A percentile compares a stretch with the other conserved stretches of the same genome.
Conservation (phyloP, 2,797 vertebrate genomes). For the Yasuhikotakia modesta region DNA sequence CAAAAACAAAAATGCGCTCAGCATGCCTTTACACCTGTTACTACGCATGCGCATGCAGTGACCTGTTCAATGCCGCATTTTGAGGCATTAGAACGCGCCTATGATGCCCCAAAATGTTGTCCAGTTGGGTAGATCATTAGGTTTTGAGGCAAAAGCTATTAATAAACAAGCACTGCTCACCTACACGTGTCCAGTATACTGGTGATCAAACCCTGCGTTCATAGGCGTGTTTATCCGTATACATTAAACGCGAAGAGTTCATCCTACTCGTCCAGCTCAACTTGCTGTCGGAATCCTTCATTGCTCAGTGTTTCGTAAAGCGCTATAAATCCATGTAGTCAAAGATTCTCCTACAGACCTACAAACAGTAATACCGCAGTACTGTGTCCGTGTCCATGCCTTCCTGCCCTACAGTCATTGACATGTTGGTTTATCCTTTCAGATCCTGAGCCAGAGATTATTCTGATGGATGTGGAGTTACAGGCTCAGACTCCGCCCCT, state of each 20-base stretch:
- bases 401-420: slow-evolving; percentile 7
- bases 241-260: slow-evolving; percentile 16
- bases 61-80: slow-evolving; percentile 53
- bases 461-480: slow-evolving; percentile 74
- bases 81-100: slow-evolving; percentile 23
- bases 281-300: slow-evolving; percentile 14
- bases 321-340: slow-evolving; percentile 20
- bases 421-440: slow-evolving; percentile 36
- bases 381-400: background rate
- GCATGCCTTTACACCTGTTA: slow-evolving; percentile 50
- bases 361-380: slow-evolving; percentile 16
- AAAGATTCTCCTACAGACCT: slow-evolving; percentile 25
- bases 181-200: slow-evolving; percentile 9
- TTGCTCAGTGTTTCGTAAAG: slow-evolving; percentile 20
- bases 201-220: slow-evolving; percentile 5
- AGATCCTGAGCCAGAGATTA: slow-evolving; percentile 66
- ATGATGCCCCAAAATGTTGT: slow-evolving; percentile 16
- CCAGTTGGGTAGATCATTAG: background rate
- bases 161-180: slow-evolving; percentile 17
- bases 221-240: slow-evolving; percentile 1
- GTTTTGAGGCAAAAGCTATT: background rate
- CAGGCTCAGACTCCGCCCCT: slow-evolving; percentile 79
- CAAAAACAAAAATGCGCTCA: slow-evolving; percentile 29
- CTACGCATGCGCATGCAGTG: slow-evolving; percentile 45
- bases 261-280: slow-evolving; percentile 25